Conservation (phyloP, 1,140 invertebrate genomes). For the Drosophila virilis region DNA sequence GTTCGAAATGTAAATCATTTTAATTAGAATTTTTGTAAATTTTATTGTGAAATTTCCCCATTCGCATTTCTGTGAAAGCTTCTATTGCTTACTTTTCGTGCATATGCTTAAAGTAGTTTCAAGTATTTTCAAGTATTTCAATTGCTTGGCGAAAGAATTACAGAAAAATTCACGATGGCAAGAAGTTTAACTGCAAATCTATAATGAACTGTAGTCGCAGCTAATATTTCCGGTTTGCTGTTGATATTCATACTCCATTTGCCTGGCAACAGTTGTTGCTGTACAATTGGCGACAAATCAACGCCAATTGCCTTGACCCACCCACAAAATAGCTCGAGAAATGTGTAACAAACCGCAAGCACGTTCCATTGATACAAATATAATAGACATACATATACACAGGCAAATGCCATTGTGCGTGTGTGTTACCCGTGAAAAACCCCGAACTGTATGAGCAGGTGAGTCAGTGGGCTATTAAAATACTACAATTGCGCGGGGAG, state of each 20-base stretch:
- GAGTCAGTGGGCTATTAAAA: constrained; percentile 9
- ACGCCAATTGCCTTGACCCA: constrained; percentile 24
- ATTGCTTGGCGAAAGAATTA: no score
- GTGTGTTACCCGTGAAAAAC: background rate
- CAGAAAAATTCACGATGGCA: no score
- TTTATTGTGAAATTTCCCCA: no score
- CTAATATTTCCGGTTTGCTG: constrained; percentile 14
- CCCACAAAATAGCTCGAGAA: background rate
- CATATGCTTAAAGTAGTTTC: no score
- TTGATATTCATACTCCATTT: background rate
- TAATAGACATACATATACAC: background rate
- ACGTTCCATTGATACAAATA: constrained; percentile 28
- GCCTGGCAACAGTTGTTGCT: background rate
- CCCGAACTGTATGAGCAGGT: background rate
- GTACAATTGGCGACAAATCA: background rate
- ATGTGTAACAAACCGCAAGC: constrained; percentile 13
- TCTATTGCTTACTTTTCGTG: no score
- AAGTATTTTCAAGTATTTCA: no score
- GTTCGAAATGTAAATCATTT: no score
- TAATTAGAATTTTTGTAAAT: no score
- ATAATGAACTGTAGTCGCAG: no score
- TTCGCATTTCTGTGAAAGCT: no score
- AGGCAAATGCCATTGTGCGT: background rate
- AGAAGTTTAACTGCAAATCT: no score
- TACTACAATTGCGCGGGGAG: background rate